These are phyloP conservation scores for Morelia viridis DNA, from an alignment of 2,797 vertebrate genomes.

Conservation along the genomic window DNA sequence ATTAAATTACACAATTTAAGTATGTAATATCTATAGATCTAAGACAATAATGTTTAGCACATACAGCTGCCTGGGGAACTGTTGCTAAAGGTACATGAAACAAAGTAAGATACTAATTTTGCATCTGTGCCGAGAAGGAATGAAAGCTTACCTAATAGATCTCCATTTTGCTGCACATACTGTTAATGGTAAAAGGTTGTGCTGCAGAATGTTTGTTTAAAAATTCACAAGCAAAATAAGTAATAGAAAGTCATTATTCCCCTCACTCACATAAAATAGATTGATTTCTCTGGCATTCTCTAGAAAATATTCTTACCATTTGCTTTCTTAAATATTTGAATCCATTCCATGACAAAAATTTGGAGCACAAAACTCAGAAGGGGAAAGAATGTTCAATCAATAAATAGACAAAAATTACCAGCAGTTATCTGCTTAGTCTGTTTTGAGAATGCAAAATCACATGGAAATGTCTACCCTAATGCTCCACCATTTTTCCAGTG, in stretches of 20 bases:
- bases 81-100: neutral
- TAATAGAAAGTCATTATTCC: neutral
- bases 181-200: neutral
- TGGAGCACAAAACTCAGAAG: neutral
- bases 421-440: neutral
- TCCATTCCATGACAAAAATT: neutral
- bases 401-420: neutral
- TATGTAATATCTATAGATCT: neutral
- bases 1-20: neutral
- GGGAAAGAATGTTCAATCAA: neutral
- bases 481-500: neutral
- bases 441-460: neutral
- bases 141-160: neutral
- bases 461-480: neutral
- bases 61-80: neutral
- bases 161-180: neutral
- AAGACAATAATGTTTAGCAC: neutral
- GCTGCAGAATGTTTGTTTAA: neutral
- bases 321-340: neutral
- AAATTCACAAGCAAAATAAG: neutral
- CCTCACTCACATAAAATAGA: neutral
- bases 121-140: neutral
- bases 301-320: neutral
- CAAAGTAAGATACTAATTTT: conserved; percentile 2
- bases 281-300: neutral